Percentiles rank a stretch among this genome's conserved stretches.
Evolutionary conservation across 1,140 invertebrate species (phyloP).

Genomic region (Drosophila oshimai): DNA sequence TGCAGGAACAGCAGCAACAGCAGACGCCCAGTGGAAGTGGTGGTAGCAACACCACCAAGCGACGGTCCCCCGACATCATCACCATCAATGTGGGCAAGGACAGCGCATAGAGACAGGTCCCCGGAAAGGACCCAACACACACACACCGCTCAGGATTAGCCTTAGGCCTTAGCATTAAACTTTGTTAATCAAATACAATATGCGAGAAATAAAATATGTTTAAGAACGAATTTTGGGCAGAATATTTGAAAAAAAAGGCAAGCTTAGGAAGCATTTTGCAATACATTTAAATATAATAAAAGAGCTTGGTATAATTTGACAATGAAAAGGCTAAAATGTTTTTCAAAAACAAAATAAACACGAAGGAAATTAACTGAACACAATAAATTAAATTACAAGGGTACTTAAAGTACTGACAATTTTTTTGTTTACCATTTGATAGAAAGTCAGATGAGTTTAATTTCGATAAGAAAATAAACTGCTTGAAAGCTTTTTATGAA

Average conservation of each 20-base stretch:
- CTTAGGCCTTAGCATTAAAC: conserved; percentile 46
- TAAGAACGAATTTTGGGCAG: not conserved
- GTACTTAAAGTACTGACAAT: too few relatives aligned
- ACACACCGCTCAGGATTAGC: conserved; percentile 66
- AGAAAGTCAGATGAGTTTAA: too few relatives aligned
- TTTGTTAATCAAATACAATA: conserved; percentile 30
- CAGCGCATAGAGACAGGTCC: conserved; percentile 21
- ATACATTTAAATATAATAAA: conserved; percentile 8
- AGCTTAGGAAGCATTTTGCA: conserved; percentile 57
- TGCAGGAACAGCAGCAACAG: conserved; percentile 79
- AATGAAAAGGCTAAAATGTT: too few relatives aligned
- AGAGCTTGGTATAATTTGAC: not conserved
- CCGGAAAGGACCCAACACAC: not conserved
- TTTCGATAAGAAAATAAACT: too few relatives aligned
- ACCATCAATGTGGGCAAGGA: conserved; percentile 81
- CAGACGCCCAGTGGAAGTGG: conserved; percentile 21
- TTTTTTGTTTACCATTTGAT: too few relatives aligned
- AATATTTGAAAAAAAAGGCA: not conserved
- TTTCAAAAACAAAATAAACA: too few relatives aligned
- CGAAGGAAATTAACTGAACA: too few relatives aligned
- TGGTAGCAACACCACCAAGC: conserved; percentile 7
- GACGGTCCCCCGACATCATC: conserved; percentile 60
- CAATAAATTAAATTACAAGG: too few relatives aligned
- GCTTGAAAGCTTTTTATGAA: too few relatives aligned
- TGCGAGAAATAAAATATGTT: conserved; percentile 1